Conservation (phyloP, 2,888 invertebrate species). For the Panorpa germanica region DNA sequence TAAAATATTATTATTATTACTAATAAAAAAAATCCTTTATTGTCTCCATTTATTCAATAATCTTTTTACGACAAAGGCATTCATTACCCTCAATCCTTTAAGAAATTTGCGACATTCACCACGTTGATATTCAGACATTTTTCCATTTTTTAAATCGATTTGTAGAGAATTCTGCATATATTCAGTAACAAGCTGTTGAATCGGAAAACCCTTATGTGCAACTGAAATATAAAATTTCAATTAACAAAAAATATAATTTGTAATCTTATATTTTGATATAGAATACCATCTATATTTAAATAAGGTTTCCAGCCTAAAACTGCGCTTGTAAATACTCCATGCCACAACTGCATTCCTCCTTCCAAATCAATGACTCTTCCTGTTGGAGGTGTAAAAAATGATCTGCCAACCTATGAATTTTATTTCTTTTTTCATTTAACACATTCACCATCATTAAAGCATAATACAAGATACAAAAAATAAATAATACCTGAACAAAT, state of each 20-base stretch:
- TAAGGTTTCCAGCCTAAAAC: conserved; percentile 68
- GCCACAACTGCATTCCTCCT: conserved; percentile 75
- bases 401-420: conserved; percentile 45
- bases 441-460: conserved; percentile 1
- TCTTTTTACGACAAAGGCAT: too few species aligned
- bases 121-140: too few species aligned
- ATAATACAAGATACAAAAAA: conserved; percentile 2
- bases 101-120: too few species aligned
- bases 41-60: too few species aligned
- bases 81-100: too few species aligned
- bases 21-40: too few species aligned
- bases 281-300: conserved; percentile 73
- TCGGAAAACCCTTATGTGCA: conserved; percentile 63
- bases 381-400: conserved; percentile 47
- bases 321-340: conserved; percentile 59
- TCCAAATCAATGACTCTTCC: conserved; percentile 33
- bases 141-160: too few species aligned
- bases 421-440: conserved; percentile 3
- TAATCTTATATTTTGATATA: too few species aligned
- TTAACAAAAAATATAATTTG: too few species aligned
- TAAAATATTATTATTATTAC: too few species aligned
- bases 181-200: conserved; percentile 27
- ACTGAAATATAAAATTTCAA: too few species aligned
- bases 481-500: too few species aligned
- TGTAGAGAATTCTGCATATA: conserved; percentile 22